Evolutionary conservation across 2,797 vertebrate genomes (phyloP), one percentile per base, ranked within the genome.

Genomic region (Glyptemys insculpta): DNA sequence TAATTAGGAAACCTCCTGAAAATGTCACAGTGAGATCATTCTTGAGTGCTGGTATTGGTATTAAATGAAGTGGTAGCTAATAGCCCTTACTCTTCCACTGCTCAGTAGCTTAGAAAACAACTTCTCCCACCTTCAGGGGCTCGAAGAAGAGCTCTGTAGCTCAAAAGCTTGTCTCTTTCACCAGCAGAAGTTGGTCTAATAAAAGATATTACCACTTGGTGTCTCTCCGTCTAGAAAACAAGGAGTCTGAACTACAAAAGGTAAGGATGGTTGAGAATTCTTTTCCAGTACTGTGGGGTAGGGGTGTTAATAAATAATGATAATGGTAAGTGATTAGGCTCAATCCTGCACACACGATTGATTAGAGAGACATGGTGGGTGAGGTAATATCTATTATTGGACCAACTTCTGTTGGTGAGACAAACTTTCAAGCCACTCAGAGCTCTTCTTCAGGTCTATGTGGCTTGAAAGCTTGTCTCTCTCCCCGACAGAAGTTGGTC

Each of bases 61-160:
- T 92, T 79, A 94, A 86, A 89, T n/a, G 15, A 91, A 59, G 50
- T 79, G 93, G 56, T 19, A 93, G 8, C 4, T 81, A 88, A 92
- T 89, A 86, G 2, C 2, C 0, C 49, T 86, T 74, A 19, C 91
- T 81, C 23, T 10, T 81, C 41, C 49, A 12, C 12, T 81, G 74
- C n/a, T 89, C 14, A 52, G 65, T 78, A 94, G 5, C 44, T 15
- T 15, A 88, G 56, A 85, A 5, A 82, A 82, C 44, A 27, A 25
- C 8, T 19, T 65, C 34, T 65, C 34, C 62, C 34, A 18, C 16
- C 62, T 65, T 65, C 62, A 9, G 8, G 34, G 34, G 8, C 15
- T 4, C n/a, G 62, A 65, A n/a, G 62, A 4, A 59, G 12, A 59
- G 62, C 31, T 65, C 62, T 19, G 8, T 14, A 65, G 31, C 14